Base-by-base conservation (phyloP, 2,888 invertebrate species). In the Pocota personata region DNA sequence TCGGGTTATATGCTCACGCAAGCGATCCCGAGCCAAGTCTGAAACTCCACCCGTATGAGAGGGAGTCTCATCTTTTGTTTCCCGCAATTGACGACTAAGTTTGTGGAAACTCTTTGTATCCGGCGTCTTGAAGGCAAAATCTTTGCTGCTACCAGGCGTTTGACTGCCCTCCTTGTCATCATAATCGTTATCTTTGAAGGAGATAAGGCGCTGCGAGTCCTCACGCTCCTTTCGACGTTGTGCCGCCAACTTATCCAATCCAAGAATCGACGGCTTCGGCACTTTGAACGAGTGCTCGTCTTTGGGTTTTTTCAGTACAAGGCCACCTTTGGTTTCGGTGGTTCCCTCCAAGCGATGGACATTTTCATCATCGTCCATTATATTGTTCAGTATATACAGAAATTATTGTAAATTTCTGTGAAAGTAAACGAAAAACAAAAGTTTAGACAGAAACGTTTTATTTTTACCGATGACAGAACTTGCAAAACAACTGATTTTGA, bases 41-140 rank as follows among this genome's bases (percentile, higher is more conserved):
- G 97, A 97, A 21, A 98, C 96, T 4, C 98, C 98, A 3, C 98
- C 98, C 0, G 98, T 98, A 90, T 98, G 95, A 0, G 98, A 97
- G 0, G 99, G 99, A 0, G 98, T 98, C 93, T 99, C 98, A 89
- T 96, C 96, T 89, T 95, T 95, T 10, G 95, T 94, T 60, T 95
- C 94, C 58, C 98, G 94, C 90, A 98, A 97, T 91, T 97, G 95
- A 57, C 96, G 89, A 35, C 89, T 91, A 1, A 92, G 71, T 77
- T 91, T 92, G 32, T 92, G 91, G 55, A 90, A 90, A 88, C 89
- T 90, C 67, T 89, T 90, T 4, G 89, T 90, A 78, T 91, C 91
- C 1, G 90, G 92, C 12, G 91, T 92, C 84, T 92, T 92, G 58
- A 92, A 92, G 1, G 91, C 89, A 14, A 90, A 90, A 62, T 92